Evolutionary conservation across 2,888 invertebrate species (phyloP).

Genomic region (Latrodectus hesperus): DNA sequence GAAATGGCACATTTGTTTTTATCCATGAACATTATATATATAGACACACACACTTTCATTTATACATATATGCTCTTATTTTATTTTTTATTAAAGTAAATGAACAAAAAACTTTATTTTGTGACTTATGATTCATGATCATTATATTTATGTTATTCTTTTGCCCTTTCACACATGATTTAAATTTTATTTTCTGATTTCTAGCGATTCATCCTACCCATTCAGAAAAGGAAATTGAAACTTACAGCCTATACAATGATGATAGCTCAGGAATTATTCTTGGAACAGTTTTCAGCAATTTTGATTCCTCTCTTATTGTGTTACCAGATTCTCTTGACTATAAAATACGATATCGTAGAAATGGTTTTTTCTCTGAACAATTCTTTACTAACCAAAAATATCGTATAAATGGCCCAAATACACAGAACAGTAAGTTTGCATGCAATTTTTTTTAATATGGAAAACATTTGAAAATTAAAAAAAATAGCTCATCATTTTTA

Average conservation of each 20-base stretch:
- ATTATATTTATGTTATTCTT: too few relatives aligned
- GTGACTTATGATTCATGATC: too few relatives aligned
- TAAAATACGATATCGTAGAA: constrained; percentile 35
- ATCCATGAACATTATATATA: too few relatives aligned
- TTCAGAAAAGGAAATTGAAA: constrained; percentile 29
- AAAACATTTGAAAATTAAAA: too few relatives aligned
- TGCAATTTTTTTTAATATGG: too few relatives aligned
- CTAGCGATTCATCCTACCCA: not conserved
- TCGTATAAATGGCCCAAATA: constrained; percentile 24
- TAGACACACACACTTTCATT: too few relatives aligned
- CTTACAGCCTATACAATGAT: not conserved
- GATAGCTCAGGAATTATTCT: not conserved
- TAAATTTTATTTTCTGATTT: not conserved
- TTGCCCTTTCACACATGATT: not conserved
- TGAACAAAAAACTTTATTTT: too few relatives aligned
- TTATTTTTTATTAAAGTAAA: too few relatives aligned
- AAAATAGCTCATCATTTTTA: too few relatives aligned
- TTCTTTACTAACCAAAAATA: constrained; percentile 17
- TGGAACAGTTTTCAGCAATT: constrained; percentile 46
- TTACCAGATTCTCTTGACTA: constrained; percentile 38
- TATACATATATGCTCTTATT: too few relatives aligned
- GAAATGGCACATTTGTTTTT: too few relatives aligned
- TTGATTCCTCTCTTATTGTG: constrained; percentile 10
- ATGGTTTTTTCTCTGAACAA: too few relatives aligned
- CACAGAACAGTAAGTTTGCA: not conserved